Evolutionary conservation across 2,113 vertebrate genomes (phyloP).

Genomic region (Forbesichthys agassizii): DNA sequence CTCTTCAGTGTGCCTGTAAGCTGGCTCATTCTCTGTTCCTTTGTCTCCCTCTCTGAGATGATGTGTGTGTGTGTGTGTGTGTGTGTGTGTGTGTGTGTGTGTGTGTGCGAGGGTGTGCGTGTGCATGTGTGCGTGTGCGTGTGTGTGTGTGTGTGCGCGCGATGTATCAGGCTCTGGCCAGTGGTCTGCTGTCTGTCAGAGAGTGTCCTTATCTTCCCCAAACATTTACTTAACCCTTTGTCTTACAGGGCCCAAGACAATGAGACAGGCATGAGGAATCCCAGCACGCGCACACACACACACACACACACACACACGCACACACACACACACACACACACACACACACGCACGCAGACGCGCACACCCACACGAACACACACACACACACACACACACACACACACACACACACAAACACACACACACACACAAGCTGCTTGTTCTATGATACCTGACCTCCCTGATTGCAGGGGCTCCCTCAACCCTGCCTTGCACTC

Average conservation of each 20-base stretch:
- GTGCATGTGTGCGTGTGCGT: conserved; percentile 6
- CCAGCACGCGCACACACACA: conserved; percentile 27
- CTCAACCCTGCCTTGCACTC: conserved; percentile 40
- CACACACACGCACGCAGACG: conserved; percentile 4
- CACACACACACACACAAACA: conserved; percentile 20
- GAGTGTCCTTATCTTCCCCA: conserved; percentile 83
- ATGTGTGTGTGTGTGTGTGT: conserved; percentile 6
- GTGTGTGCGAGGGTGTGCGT: conserved; percentile 13
- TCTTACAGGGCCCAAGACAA: conserved; percentile 81
- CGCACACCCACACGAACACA: conserved; percentile 1
- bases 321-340: conserved; percentile 16
- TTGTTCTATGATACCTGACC: conserved; percentile 35
- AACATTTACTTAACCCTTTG: conserved; percentile 89
- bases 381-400: conserved; percentile 33
- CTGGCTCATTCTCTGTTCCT: not conserved
- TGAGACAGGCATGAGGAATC: conserved; percentile 69
- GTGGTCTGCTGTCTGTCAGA: conserved; percentile 83
- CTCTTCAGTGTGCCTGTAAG: not conserved
- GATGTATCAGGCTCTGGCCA: conserved; percentile 69
- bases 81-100: conserved; percentile 13
- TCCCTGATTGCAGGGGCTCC: conserved; percentile 19
- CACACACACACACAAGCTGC: conserved; percentile 17
- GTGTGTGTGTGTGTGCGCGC: conserved; percentile 29
- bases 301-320: conserved; percentile 30
- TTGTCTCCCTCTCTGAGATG: not conserved